Conservation (phyloP, 2,888 invertebrate genomes). For the Diaphora mendica region DNA sequence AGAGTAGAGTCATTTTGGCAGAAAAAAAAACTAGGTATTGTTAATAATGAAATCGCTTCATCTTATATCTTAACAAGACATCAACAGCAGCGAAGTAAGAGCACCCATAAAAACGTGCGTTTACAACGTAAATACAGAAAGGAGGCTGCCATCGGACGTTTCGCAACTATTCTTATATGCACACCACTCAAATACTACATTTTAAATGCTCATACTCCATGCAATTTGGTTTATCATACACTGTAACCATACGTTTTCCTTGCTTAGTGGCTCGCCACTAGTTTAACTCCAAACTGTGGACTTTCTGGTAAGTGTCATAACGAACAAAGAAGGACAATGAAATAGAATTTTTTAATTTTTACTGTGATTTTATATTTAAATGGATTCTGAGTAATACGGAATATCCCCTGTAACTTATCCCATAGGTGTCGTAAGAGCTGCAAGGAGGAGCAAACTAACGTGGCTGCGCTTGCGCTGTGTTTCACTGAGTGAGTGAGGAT, state of each 20-base stretch:
- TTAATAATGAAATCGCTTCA: slow-evolving; percentile 45
- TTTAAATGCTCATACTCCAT: slow-evolving; percentile 41
- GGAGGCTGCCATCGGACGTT: slow-evolving; percentile 62
- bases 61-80: slow-evolving; percentile 30
- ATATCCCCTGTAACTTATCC: too few species aligned
- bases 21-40: too few species aligned
- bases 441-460: too few species aligned
- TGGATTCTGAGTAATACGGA: too few species aligned
- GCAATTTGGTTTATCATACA: slow-evolving; percentile 20
- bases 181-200: slow-evolving; percentile 63
- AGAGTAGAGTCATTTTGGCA: too few species aligned
- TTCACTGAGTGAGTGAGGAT: too few species aligned
- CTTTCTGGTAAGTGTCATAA: neutral
- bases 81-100: slow-evolving; percentile 65
- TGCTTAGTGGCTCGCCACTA: neutral
- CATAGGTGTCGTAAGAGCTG: too few species aligned
- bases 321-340: neutral
- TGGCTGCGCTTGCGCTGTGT: too few species aligned
- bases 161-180: slow-evolving; percentile 66
- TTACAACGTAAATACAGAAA: slow-evolving; percentile 84
- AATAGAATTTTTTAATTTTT: too few species aligned
- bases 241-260: slow-evolving; percentile 1
- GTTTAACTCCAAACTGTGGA: neutral
- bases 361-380: too few species aligned
- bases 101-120: slow-evolving; percentile 78